These are phyloP conservation scores for Melanotaenia nigrans DNA, from an alignment of 2,797 vertebrate species.

Conservation along the genomic window DNA sequence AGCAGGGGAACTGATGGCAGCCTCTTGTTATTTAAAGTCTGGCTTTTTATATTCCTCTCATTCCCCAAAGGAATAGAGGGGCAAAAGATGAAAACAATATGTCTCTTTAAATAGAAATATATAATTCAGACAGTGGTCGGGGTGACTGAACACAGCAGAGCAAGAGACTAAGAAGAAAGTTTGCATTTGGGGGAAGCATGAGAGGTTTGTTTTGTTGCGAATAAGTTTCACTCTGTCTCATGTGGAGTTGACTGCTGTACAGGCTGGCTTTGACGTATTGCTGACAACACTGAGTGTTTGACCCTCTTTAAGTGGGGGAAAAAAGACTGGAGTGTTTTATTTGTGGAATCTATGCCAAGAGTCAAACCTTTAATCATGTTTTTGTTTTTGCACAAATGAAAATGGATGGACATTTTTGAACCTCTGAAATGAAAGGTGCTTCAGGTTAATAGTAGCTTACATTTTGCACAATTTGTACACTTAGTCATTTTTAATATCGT, in stretches of 20 bases:
- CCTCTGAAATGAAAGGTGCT: constrained; percentile 79
- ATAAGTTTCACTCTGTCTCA: constrained; percentile 61
- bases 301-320: constrained; percentile 66
- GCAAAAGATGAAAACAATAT: constrained; percentile 85
- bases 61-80: constrained; percentile 83
- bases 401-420: constrained; percentile 82
- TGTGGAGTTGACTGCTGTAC: constrained; percentile 42
- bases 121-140: constrained; percentile 65
- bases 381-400: constrained; percentile 84
- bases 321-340: constrained; percentile 75
- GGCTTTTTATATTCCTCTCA: constrained; percentile 91
- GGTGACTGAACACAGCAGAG: constrained; percentile 63
- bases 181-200: constrained; percentile 30
- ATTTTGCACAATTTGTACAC: constrained; percentile 84
- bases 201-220: constrained; percentile 45
- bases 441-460: constrained; percentile 85
- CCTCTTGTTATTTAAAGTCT: constrained; percentile 98
- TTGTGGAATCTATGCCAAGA: constrained; percentile 81
- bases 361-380: constrained; percentile 83
- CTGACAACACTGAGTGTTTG: constrained; percentile 49
- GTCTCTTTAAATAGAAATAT: constrained; percentile 80
- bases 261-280: constrained; percentile 64
- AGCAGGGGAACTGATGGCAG: constrained; percentile 95
- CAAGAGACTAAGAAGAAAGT: constrained; percentile 56
- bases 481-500: constrained; percentile 88